Conservation (phyloP, 2,797 vertebrate genomes). For the Neomorphus geoffroyi region DNA sequence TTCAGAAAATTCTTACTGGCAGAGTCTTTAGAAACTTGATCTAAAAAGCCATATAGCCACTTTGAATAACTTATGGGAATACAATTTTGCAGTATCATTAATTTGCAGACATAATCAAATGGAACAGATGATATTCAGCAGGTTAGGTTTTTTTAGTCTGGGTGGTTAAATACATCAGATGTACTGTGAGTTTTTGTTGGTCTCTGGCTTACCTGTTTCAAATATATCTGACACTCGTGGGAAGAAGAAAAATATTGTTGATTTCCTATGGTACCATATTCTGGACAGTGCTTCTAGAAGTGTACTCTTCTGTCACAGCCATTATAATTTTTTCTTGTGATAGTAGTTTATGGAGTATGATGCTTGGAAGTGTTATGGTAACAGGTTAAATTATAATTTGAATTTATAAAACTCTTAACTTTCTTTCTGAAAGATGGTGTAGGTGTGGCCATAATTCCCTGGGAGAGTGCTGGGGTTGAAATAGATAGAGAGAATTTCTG, state of each 20-base stretch:
- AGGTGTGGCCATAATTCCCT: neutral
- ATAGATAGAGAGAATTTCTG: neutral
- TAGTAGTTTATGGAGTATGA: neutral
- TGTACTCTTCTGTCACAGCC: neutral
- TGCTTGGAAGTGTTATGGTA: neutral
- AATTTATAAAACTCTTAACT: neutral
- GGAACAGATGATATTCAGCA: neutral
- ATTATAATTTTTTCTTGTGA: neutral
- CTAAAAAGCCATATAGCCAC: neutral
- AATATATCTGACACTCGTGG: neutral
- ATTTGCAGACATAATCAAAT: neutral
- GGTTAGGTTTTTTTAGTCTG: neutral
- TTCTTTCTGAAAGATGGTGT: neutral
- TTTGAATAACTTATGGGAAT: neutral
- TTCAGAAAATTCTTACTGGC: neutral
- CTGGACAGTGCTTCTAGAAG: neutral
- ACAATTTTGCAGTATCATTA: neutral
- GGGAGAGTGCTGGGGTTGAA: neutral
- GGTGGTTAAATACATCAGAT: neutral
- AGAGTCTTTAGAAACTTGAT: neutral
- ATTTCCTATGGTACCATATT: neutral
- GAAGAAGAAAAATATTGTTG: neutral
- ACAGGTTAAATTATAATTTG: neutral
- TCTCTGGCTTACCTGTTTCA: neutral
- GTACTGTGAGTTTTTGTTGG: neutral